A percentile compares a stretch with the other conserved stretches of the same genome.
phyloP scores from a whole-genome alignment of 2,888 invertebrate species.

The Pseudeuparius sepicola region DNA sequence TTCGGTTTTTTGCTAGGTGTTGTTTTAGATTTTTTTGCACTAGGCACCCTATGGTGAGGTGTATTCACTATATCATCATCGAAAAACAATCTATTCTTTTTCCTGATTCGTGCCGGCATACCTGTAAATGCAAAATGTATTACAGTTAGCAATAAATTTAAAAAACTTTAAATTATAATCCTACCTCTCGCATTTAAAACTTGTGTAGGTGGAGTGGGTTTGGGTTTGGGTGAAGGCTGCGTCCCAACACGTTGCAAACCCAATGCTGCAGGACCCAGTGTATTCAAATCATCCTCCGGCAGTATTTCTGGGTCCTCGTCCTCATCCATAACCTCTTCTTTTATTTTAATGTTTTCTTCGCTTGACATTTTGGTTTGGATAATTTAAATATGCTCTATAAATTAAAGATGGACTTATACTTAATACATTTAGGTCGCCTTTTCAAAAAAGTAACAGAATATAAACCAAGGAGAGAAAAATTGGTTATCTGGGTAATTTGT shows the following conservation, averaged over 20 bases:
- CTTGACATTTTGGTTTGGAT: slow-evolving; percentile 37
- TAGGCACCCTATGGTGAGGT: slow-evolving; percentile 61
- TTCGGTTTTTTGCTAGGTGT: slow-evolving; percentile 36
- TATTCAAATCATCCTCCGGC: slow-evolving; percentile 54
- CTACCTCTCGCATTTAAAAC: slow-evolving; percentile 74
- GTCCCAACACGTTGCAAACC: slow-evolving; percentile 76
- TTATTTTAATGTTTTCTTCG: slow-evolving; percentile 34
- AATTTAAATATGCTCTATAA: no score
- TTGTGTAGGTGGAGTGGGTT: slow-evolving; percentile 61
- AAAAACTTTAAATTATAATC: no score
- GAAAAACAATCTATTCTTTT: slow-evolving; percentile 75
- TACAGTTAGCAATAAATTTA: no score
- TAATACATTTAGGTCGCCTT: slow-evolving; percentile 11
- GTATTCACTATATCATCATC: slow-evolving; percentile 82
- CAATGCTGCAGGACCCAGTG: slow-evolving; percentile 68
- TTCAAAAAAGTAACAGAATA: no score
- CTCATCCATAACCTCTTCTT: slow-evolving; percentile 43
- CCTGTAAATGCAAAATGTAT: no score
- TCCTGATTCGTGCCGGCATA: slow-evolving; percentile 83
- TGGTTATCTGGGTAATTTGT: no score
- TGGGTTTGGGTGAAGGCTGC: slow-evolving; percentile 60
- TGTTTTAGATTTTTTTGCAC: slow-evolving; percentile 57
- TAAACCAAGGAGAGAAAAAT: no score
- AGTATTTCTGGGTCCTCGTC: slow-evolving; percentile 48
- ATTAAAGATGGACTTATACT: no score